These are phyloP conservation scores for Deilephila porcellus DNA, from an alignment of 2,888 invertebrate species.

Conservation along the genomic window DNA sequence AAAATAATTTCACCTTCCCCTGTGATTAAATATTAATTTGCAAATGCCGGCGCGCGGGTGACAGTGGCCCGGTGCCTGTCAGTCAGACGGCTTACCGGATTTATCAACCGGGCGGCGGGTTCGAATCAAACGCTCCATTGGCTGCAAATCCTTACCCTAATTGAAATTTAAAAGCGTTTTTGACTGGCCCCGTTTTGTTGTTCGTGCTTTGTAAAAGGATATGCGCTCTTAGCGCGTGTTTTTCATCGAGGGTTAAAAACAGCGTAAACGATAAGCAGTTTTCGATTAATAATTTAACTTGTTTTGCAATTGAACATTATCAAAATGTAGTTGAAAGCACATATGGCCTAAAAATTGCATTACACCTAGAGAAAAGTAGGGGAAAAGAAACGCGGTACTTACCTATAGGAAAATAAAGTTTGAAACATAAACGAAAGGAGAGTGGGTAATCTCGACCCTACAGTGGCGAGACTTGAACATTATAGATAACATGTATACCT, in stretches of 20 bases:
- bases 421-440: too few species aligned
- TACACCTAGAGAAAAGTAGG: too few species aligned
- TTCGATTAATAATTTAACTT: too few species aligned
- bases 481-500: too few species aligned
- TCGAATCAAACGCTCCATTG: conserved; percentile 68
- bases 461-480: too few species aligned
- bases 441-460: too few species aligned
- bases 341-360: too few species aligned
- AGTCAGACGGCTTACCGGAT: conserved; percentile 61
- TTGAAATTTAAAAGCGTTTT: conserved; percentile 70
- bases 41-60: conserved; percentile 21
- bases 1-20: conserved; percentile 27
- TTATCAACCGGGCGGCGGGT: conserved; percentile 55
- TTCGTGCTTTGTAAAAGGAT: conserved; percentile 29
- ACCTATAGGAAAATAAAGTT: too few species aligned
- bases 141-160: conserved; percentile 61
- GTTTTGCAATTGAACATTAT: too few species aligned
- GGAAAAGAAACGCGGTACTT: too few species aligned
- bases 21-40: conserved; percentile 31
- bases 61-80: conserved; percentile 37
- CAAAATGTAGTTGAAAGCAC: too few species aligned
- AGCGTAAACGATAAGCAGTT: neutral
- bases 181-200: conserved; percentile 52
- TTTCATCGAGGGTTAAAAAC: neutral
- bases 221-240: neutral